A percentile compares a stretch with the other conserved stretches of the same genome.
Evolutionary conservation across 1,140 invertebrate genomes (phyloP).

Genomic region (Dermatophagoides farinae): DNA sequence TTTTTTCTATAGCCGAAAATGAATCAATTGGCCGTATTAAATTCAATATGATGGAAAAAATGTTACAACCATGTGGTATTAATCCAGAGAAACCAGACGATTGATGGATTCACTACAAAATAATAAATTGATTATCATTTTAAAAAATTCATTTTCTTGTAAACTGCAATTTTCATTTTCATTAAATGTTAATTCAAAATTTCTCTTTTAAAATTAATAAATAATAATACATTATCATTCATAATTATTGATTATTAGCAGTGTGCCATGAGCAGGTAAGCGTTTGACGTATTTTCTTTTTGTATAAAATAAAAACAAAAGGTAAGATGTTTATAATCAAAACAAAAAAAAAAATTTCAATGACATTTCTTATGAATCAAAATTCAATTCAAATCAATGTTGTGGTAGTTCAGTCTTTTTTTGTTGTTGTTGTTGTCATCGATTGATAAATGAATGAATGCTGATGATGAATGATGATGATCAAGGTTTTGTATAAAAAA

Average conservation of each 20-base stretch:
- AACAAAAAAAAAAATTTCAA: too few relatives aligned
- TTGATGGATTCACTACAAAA: constrained; percentile 25
- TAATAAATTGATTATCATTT: background rate
- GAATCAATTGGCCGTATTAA: constrained; percentile 80
- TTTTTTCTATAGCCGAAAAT: constrained; percentile 84
- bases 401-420: background rate
- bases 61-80: constrained; percentile 93
- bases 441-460: too few relatives aligned
- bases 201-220: background rate
- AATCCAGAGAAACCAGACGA: constrained; percentile 93
- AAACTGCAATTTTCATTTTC: too few relatives aligned
- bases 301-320: background rate
- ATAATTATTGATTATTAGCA: too few relatives aligned
- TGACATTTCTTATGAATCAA: background rate
- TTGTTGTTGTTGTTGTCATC: background rate
- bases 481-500: too few relatives aligned
- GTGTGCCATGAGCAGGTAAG: too few relatives aligned
- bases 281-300: background rate
- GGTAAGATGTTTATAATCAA: background rate
- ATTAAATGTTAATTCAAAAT: background rate
- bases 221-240: too few relatives aligned
- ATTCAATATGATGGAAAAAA: constrained; percentile 92
- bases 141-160: background rate
- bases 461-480: too few relatives aligned
- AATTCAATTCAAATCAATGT: background rate